These are phyloP conservation scores for Centropristis striata DNA, from an alignment of 2,113 vertebrate genomes.

Conservation along the genomic window DNA sequence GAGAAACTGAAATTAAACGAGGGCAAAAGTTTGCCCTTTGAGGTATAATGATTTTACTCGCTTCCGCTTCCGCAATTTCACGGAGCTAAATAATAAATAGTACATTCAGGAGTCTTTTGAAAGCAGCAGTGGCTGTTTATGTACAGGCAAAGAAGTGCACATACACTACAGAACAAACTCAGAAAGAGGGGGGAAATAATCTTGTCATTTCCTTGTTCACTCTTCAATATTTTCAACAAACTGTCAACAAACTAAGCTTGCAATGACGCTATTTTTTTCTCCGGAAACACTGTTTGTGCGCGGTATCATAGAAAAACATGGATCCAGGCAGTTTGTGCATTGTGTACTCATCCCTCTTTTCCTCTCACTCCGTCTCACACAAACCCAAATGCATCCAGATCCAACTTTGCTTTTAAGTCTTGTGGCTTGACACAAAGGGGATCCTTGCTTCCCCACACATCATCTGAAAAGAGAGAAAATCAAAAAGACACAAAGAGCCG, in stretches of 20 bases:
- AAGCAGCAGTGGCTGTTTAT: constrained; percentile 41
- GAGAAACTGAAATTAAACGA: constrained; percentile 30
- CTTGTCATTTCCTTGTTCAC: constrained; percentile 53
- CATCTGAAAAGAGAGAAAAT: constrained; percentile 79
- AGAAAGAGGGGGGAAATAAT: constrained; percentile 28
- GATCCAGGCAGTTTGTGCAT: constrained; percentile 57
- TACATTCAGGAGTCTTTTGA: constrained; percentile 20
- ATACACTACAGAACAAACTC: constrained; percentile 31
- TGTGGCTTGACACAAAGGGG: constrained; percentile 83
- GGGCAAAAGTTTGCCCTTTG: constrained; percentile 37
- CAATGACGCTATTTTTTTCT: constrained; percentile 41
- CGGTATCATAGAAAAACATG: constrained; percentile 67
- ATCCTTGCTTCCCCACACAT: constrained; percentile 78
- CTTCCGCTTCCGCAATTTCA: constrained; percentile 8
- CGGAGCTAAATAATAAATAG: constrained; percentile 39
- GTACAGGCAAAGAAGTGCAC: constrained; percentile 9
- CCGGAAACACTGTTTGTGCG: constrained; percentile 58
- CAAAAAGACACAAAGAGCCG: constrained; percentile 81
- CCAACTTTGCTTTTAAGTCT: constrained; percentile 82
- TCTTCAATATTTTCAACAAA: constrained; percentile 64
- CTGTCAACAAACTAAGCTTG: constrained; percentile 69
- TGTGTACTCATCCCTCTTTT: constrained; percentile 54
- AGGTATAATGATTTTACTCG: constrained; percentile 26
- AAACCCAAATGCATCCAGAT: constrained; percentile 71
- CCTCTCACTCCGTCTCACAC: constrained; percentile 30